Conservation (phyloP, 2,113 vertebrate genomes). For the Emydura subglobosa region DNA sequence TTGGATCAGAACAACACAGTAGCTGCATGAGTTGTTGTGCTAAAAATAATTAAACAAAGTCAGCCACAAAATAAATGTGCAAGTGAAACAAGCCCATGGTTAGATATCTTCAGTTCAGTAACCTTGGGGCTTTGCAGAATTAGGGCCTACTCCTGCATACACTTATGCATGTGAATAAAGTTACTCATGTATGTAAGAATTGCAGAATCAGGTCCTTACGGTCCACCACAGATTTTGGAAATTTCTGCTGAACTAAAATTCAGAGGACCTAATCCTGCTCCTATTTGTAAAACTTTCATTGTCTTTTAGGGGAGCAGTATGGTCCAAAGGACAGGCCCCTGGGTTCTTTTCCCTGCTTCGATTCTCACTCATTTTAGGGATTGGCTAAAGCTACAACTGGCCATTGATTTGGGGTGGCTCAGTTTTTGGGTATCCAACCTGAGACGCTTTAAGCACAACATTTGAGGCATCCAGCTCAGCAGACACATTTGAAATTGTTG, state of each 20-base stretch:
- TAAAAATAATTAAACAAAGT: constrained; percentile 10
- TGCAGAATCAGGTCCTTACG: background rate
- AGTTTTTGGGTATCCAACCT: background rate
- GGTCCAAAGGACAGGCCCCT: fast-evolving
- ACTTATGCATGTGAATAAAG: background rate
- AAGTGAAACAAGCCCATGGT: constrained; percentile 46
- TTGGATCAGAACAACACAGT: constrained; percentile 14
- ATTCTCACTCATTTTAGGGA: background rate
- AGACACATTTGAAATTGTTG: background rate
- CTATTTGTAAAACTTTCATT: background rate
- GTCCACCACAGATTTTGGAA: background rate
- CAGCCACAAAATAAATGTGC: constrained; percentile 40
- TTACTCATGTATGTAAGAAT: background rate
- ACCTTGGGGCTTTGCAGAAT: constrained; percentile 53
- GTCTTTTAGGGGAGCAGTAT: background rate
- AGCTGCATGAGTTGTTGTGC: constrained; percentile 48
- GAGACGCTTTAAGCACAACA: fast-evolving
- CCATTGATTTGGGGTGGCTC: background rate
- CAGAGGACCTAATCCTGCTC: background rate
- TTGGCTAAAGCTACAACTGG: background rate
- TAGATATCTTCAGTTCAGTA: constrained; percentile 12
- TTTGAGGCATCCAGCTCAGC: fast-evolving
- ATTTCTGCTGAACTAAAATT: background rate
- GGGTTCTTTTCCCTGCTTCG: background rate
- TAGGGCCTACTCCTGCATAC: background rate